These are phyloP conservation scores for Nematolebias whitei DNA, from an alignment of 2,113 vertebrate species.

Conservation along the genomic window DNA sequence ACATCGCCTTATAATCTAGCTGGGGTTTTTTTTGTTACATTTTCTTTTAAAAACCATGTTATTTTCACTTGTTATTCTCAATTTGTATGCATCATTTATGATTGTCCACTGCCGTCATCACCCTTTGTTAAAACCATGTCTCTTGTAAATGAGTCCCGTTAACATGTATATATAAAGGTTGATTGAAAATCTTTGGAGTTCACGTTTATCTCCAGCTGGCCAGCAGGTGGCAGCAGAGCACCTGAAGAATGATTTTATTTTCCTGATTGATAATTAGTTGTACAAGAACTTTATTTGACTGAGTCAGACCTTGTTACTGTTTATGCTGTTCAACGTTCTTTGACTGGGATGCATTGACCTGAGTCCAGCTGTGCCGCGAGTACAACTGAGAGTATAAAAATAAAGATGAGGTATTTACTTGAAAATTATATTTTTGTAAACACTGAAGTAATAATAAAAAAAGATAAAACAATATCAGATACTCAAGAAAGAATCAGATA, in stretches of 20 bases:
- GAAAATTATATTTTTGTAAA: neutral
- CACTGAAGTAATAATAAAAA: neutral
- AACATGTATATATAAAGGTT: too few relatives aligned
- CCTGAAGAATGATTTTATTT: neutral
- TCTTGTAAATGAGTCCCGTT: too few relatives aligned
- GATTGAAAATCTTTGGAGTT: too few relatives aligned
- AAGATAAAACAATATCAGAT: too few relatives aligned
- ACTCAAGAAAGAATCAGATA: neutral
- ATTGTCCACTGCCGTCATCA: too few relatives aligned
- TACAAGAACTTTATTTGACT: neutral
- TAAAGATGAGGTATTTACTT: neutral
- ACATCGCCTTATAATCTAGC: too few relatives aligned
- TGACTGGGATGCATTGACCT: neutral
- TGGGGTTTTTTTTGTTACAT: too few relatives aligned
- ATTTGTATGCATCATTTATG: too few relatives aligned
- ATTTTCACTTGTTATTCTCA: too few relatives aligned
- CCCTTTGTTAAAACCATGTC: too few relatives aligned
- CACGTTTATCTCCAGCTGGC: neutral
- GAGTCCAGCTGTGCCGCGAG: neutral
- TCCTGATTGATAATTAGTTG: neutral
- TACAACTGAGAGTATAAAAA: neutral
- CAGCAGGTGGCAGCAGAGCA: conserved; percentile 12
- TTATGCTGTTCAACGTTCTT: neutral
- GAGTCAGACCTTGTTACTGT: too few relatives aligned
- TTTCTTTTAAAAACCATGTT: too few relatives aligned